Evolutionary conservation across 2,888 invertebrate genomes (phyloP), one percentile per base, ranked within the genome.

Genomic region (Andrena marginata): DNA sequence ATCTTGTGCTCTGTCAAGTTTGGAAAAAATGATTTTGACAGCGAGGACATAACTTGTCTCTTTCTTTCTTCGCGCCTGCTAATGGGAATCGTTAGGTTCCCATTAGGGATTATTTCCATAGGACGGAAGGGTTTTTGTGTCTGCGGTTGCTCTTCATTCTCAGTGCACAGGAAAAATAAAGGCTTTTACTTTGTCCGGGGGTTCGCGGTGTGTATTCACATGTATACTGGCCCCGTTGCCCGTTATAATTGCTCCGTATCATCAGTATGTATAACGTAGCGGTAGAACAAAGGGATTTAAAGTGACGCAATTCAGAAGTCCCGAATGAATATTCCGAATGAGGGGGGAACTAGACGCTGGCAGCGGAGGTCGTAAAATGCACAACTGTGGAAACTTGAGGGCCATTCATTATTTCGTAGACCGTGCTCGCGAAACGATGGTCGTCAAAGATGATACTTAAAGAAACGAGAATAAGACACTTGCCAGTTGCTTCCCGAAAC

Each of bases 261-360:
- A 80, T 80, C 77, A 82, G 80, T 73, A 72, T 77, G 82, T 80
- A 82, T 82, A 80, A 80, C 69, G 75, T 68, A 16, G 56, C 31
- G n/a, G 35, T 8, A 8, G 48, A 70, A 76, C 80, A 82, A 80
- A 80, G 71, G 75, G 80, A 73, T 80, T 80, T 69, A 76, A 71
- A 80, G 73, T 69, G 60, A 73, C 69, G 72, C 48, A 77, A 77
- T 80, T 82, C 76, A 82, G 65, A 80, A 70, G 54, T 60, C 69
- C 56, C 74, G 59, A 81, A 83, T 71, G 77, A 70, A 81, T 74
- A 77, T 81, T 83, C 74, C 31, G 62, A 77, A 77, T 35, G 72
- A 70, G 67, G 31, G 3, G 31, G 67, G 60, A 29, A 2, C 60
- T 65, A 65, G 49, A 60, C 62, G 67, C 10, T 51, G 29, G 42